Evolutionary conservation across 2,888 invertebrate species (phyloP), one percentile per base, ranked within the genome.

Genomic region (Physocephala rufipes): DNA sequence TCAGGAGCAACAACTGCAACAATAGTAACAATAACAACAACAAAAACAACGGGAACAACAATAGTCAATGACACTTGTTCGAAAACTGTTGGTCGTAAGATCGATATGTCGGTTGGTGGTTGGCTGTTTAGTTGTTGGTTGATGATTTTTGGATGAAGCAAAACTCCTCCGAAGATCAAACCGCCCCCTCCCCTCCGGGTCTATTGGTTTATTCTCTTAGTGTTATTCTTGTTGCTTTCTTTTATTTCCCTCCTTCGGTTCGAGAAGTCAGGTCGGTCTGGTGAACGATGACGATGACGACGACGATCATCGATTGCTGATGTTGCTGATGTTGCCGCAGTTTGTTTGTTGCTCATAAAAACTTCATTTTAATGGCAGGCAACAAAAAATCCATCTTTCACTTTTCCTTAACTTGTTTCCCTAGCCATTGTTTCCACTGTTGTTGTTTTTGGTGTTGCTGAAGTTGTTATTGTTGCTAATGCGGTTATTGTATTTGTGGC

Each of bases 321-420:
- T 26, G n/a, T n/a, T 30, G 59, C n/a, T 59, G 59, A n/a, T 59
- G 59, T 19, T 59, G 30, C 26, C 26, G 58, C 59, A 28, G 2
- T 36, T 21, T 43, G 19, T 43, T 62, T 62, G 62, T n/a, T n/a
- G 13, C 30, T 49, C 65, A 75, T 78, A 79, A 79, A 80, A 80
- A 79, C 82, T 80, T 81, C 82, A 81, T 81, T 82, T 81, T 82
- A 81, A 81, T 81, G 82, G 47, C 64, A 64, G 47, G 64, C 64
- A 64, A 64, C 64, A 64, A 64, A 64, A n/a, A 64, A 64, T 64
- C 64, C 47, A 64, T 64, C 64, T 64, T 64, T 64, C 64, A 64
- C 64, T 64, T 64, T 64, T 64, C 24, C 24, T 49, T 49, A 15
- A 26, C 64, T 64, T 7, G n/a, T 64, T 64, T 26, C 24, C 16